Evolutionary conservation across 2,113 vertebrate genomes (phyloP), one percentile per base, ranked within the genome.

Genomic region (Sebastes schlegelii): DNA sequence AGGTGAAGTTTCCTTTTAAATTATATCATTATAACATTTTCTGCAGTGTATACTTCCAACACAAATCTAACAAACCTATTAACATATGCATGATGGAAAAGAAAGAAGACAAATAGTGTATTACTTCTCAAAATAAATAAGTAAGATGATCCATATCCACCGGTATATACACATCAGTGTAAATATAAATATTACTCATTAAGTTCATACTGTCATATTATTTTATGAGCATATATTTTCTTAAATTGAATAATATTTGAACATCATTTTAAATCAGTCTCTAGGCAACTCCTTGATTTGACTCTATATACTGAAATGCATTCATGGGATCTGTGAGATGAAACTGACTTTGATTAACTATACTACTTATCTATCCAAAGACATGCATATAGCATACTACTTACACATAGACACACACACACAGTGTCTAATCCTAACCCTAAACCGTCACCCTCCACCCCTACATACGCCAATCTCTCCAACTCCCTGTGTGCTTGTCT

Each of bases 391-490:
- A 23, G 19, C 61, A 11, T 11, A 51, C 7, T 40, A 26, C 19
- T 62, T 55, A 70, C 11, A 13, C 46, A 42, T 17, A 71, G 12
- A 40, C 48, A 58, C 58, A 66, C 52, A 16, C 51, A 6, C 13
- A n/a, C 13, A 62, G 19, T 73, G 67, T 83, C 55, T 77, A 74
- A 78, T 77, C 69, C 67, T 70, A 77, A 84, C 75, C 65, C 80
- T 60, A 84, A 84, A 80, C 58, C 4, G 2, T 71, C 34, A 8
- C 42, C 84, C 49, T 74, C 63, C 58, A 43, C 62, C 58, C 79
- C 79, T 66, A 34, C 72, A 62, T 60, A 74, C 83, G 83, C 80
- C 88, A 84, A 78, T 88, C 84, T 88, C 84, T 79, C 76, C 55
- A 54, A 43, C 67, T 80, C 85, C 75, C 76, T 62, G 63, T 72